Base-by-base conservation (phyloP, 1,140 invertebrate genomes). In the Hypothenemus hampei region DNA sequence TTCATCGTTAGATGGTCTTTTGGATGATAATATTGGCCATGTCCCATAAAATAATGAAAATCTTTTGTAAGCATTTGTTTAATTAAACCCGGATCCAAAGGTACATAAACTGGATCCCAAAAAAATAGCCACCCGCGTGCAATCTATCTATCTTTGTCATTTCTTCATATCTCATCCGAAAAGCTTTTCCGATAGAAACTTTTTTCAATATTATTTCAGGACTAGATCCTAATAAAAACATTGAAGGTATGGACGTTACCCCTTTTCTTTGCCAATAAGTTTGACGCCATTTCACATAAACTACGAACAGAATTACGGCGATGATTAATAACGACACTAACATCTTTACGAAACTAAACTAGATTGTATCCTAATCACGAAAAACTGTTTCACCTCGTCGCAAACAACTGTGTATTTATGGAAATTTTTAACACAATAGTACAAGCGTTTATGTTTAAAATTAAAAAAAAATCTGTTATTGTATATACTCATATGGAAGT, bases 21-120 rank as follows among this genome's bases (percentile, higher is more conserved):
- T 24, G 68, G 69, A 35, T 73, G 70, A 3, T 64, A 50, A 8
- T 69, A 66, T 0, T 72, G 3, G 2, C 72, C 72, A 33, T 74
- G 63, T 61, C 75, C 71, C n/a, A 69, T 65, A 56, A 79, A 80
- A 61, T 64, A 64, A 1, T 58, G 16, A 26, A 78, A 78, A 58
- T 78, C 73, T 45, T 73, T 77, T 0, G 72, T 65, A 1, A 77
- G 16, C 10, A 78, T 63, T 1, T 62, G 31, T 48, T 71, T 71
- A 3, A 78, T 70, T 8, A 78, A 58, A 58, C 74, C 69, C 3
- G 69, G 71, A 65, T 80, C 47, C n/a, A 58, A 10, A 4, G 43
- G 40, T 7, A 62, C 20, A 37, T 47, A 59, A 72, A 22, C 64
- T 60, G 10, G 74, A 10, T 31, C 3, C 21, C 16, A 22, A 64